Evolutionary conservation across 2,797 vertebrate genomes (phyloP).

Genomic region (Tolypeutes matacus): DNA sequence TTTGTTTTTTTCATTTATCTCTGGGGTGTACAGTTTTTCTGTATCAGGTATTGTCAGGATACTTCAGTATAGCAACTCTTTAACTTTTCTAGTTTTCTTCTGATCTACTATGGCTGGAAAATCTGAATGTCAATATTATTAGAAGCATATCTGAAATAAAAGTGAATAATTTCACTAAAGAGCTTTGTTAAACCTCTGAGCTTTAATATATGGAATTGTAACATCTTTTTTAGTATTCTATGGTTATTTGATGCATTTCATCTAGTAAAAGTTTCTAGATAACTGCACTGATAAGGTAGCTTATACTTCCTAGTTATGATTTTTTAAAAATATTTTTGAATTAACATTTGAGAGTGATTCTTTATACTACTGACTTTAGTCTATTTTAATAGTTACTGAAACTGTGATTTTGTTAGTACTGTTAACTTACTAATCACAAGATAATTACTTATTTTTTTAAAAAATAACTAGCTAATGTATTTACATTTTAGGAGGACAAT

Average conservation of each 20-base stretch:
- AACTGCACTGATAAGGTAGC: not conserved
- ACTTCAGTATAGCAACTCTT: not conserved
- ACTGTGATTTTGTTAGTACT: conserved; percentile 34
- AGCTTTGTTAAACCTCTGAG: not conserved
- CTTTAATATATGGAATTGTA: not conserved
- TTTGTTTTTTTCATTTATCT: not conserved
- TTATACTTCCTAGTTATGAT: not conserved
- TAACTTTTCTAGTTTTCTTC: not conserved
- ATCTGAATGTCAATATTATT: not conserved
- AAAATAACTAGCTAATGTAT: not conserved
- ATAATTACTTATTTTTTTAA: not conserved
- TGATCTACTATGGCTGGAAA: conserved; percentile 25
- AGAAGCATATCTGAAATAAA: not conserved
- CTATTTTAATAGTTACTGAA: conserved; percentile 9
- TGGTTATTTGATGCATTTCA: not conserved
- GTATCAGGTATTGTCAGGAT: not conserved
- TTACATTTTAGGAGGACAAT: conserved; percentile 85
- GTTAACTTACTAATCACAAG: not conserved
- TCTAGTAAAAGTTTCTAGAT: not conserved
- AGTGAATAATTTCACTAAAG: not conserved
- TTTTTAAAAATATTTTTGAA: not conserved
- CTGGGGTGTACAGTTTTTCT: not conserved
- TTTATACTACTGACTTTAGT: not conserved
- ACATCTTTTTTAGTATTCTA: not conserved
- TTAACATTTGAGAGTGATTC: conserved; percentile 10